phyloP scores from a whole-genome alignment of 2,888 invertebrate species.

The Saturnia japonica region DNA sequence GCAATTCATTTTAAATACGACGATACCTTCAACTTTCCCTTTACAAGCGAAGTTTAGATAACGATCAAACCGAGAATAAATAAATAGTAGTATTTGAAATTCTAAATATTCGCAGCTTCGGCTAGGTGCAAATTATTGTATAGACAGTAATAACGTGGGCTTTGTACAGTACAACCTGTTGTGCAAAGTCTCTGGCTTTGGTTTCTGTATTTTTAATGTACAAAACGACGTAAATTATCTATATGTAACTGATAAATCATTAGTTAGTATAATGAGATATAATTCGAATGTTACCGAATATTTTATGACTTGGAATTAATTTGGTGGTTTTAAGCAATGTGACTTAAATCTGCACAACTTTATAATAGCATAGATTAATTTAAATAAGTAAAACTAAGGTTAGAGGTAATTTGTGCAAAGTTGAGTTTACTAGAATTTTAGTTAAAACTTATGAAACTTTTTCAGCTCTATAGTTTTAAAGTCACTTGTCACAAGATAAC shows the following conservation, averaged over 20 bases:
- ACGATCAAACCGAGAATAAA: conserved; percentile 57
- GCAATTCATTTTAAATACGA: conserved; percentile 15
- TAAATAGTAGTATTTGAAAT: conserved; percentile 67
- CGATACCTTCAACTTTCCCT: conserved; percentile 37
- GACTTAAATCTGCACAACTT: not conserved
- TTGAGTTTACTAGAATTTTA: too few relatives aligned
- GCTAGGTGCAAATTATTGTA: conserved; percentile 46
- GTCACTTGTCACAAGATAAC: too few relatives aligned
- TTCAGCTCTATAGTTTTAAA: too few relatives aligned
- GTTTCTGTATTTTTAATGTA: conserved; percentile 13
- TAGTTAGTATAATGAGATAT: not conserved
- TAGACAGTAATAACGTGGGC: conserved; percentile 19
- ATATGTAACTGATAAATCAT: not conserved
- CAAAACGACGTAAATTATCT: not conserved
- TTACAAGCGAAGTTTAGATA: conserved; percentile 46
- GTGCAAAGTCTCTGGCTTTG: conserved; percentile 14
- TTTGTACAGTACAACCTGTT: conserved; percentile 17
- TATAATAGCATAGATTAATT: too few relatives aligned
- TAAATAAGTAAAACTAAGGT: too few relatives aligned
- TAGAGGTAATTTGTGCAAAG: too few relatives aligned
- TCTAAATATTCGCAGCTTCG: conserved; percentile 55
- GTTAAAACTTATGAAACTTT: too few relatives aligned
- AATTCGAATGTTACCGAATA: not conserved
- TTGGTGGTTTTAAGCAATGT: not conserved
- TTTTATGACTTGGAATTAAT: not conserved